Conservation (phyloP, 2,113 vertebrate species). For the Propithecus coquereli region DNA sequence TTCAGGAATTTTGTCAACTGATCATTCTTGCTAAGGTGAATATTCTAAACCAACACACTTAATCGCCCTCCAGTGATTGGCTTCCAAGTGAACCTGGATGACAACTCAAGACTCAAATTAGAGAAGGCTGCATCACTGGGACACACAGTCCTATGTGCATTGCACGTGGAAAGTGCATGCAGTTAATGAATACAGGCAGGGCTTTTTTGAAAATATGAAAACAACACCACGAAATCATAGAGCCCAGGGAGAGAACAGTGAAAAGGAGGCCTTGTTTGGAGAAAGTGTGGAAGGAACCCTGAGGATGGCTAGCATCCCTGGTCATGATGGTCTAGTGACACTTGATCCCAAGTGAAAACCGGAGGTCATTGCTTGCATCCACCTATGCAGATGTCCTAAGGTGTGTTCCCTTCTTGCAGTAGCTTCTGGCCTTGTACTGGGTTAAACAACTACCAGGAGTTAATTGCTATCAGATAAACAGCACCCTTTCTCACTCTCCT, state of each 20-base stretch:
- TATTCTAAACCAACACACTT: neutral
- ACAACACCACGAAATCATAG: neutral
- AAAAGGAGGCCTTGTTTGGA: neutral
- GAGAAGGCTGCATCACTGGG: neutral
- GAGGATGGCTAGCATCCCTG: neutral
- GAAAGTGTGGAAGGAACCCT: neutral
- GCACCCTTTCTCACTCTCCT: neutral
- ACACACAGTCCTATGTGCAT: neutral
- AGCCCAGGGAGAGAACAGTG: neutral
- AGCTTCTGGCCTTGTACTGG: neutral
- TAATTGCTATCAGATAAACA: neutral
- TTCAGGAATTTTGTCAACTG: neutral
- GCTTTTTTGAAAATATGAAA: neutral
- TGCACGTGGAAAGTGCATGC: too few species aligned
- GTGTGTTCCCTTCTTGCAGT: neutral
- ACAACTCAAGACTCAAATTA: neutral
- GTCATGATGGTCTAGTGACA: neutral
- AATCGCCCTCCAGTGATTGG: neutral
- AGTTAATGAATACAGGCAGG: neutral
- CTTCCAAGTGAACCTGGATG: neutral
- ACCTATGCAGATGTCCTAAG: neutral
- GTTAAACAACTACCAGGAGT: neutral
- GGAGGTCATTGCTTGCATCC: neutral
- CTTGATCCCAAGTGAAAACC: neutral
- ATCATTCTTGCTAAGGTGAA: neutral